Percentiles rank a stretch among this genome's conserved stretches.
Conservation (phyloP, 2,888 invertebrate genomes). For the Chalcis sispes region DNA sequence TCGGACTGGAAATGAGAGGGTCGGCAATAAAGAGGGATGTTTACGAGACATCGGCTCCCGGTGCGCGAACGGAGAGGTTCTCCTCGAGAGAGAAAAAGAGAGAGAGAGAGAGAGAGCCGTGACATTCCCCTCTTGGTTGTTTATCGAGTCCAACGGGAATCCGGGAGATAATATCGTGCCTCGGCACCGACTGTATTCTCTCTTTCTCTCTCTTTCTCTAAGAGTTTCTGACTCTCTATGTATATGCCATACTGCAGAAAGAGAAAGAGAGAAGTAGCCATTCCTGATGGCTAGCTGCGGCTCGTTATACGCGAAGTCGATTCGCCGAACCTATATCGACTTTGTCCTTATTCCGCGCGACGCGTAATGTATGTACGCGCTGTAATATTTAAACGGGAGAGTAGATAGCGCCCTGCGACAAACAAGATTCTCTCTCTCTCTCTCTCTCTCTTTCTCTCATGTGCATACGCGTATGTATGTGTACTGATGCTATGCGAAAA, state of each 20-base stretch:
- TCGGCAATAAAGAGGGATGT: slow-evolving; percentile 73
- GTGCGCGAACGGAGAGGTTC: slow-evolving; percentile 57
- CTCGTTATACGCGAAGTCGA: slow-evolving; percentile 44
- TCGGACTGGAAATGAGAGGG: slow-evolving; percentile 72
- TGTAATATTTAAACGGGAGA: slow-evolving; percentile 34
- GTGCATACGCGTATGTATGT: neutral
- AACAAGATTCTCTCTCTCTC: slow-evolving; percentile 22
- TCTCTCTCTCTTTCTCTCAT: neutral
- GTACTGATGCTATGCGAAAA: too few relatives aligned
- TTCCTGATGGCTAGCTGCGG: neutral
- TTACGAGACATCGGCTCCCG: slow-evolving; percentile 73
- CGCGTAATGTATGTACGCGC: neutral
- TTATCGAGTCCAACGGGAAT: slow-evolving; percentile 71
- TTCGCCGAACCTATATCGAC: slow-evolving; percentile 49
- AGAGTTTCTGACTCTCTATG: too few relatives aligned
- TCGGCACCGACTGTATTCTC: too few relatives aligned
- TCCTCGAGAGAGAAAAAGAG: slow-evolving; percentile 26
- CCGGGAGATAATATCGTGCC: slow-evolving; percentile 65
- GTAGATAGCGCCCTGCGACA: slow-evolving; percentile 43
- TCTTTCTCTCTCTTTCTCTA: too few relatives aligned
- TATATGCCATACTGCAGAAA: neutral
- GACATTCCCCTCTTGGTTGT: slow-evolving; percentile 69
- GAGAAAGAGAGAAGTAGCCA: neutral
- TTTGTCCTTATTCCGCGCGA: slow-evolving; percentile 35
- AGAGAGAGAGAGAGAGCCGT: slow-evolving; percentile 60